Evolutionary conservation across 1,140 invertebrate genomes (phyloP), one percentile per base, ranked within the genome.

Genomic region (Drosophila guanche): DNA sequence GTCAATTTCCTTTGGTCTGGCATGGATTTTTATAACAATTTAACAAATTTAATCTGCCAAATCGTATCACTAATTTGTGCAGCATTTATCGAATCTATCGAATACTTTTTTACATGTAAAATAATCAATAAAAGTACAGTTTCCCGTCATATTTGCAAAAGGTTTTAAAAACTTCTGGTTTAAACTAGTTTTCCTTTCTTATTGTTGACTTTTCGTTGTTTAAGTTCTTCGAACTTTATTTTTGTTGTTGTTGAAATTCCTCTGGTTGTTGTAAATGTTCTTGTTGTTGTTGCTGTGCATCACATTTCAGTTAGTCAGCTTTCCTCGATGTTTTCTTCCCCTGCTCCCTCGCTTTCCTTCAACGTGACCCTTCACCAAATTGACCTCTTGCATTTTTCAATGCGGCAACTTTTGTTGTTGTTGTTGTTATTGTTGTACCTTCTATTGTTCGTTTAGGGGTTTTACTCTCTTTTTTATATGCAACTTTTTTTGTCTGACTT

Each of bases 261-360:
- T 54, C 10, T 37, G 14, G 37, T 40, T 70, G 29, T 48, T 67
- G 50, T 37, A 37, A 10, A 10, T 22, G 12, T 40, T 42, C 22
- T 75, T 41, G 37, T 46, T 58, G 40, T 75, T 68, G 48, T 68
- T 67, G 45, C 4, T 68, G 51, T 75, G 78, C 79, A 56, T 77
- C 80, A 73, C 80, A 85, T 81, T 37, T 86, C 65, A 75, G 74
- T 89, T 84, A 76, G 75, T 55, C 63, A 60, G 58, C 61, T 55
- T 61, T 60, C 14, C 48, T n/a, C 7, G 40, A 45, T 37, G 33
- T 10, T 53, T 54, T 50, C 33, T 46, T n/a, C 40, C 23, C 4
- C 6, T 37, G 1, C 33, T 27, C 10, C 29, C 10, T 8, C 1
- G 3, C 10, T 12, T 1, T 4, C 33, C 33, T 12, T 12, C 33